A percentile compares a stretch with the other conserved stretches of the same genome.
These are phyloP conservation scores for Bombylius major DNA, from an alignment of 2,888 invertebrate species.

Conservation along the genomic window DNA sequence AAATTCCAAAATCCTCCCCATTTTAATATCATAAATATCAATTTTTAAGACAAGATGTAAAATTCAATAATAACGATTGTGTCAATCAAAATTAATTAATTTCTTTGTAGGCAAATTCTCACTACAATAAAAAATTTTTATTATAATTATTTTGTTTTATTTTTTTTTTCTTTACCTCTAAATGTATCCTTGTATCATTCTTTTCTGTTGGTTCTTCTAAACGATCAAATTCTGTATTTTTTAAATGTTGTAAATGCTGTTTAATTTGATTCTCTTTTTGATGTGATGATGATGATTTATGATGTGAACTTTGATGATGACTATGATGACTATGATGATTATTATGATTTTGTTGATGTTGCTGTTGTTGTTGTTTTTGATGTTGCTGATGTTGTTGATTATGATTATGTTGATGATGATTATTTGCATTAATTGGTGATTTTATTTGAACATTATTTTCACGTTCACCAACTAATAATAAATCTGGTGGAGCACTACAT, in stretches of 20 bases:
- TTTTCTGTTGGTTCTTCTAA: conserved; percentile 2
- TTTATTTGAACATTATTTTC: conserved; percentile 5
- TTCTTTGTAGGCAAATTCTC: too few relatives aligned
- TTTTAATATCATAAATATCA: too few relatives aligned
- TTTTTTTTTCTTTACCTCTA: conserved; percentile 24
- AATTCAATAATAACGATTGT: too few relatives aligned
- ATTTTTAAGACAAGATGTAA: too few relatives aligned
- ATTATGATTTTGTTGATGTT: not conserved
- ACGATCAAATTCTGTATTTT: conserved; percentile 6
- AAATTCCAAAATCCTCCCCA: too few relatives aligned
- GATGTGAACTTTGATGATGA: not conserved
- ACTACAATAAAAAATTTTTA: too few relatives aligned
- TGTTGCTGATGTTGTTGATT: conserved; percentile 15
- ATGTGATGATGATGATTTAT: not conserved
- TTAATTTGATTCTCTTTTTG: conserved; percentile 17
- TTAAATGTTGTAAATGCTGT: conserved; percentile 9
- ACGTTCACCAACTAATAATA: conserved; percentile 44
- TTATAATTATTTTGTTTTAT: too few relatives aligned
- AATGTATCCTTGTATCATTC: conserved; percentile 29
- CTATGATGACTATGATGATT: not conserved
- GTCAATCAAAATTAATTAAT: too few relatives aligned
- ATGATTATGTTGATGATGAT: conserved; percentile 16
- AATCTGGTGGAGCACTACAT: conserved; percentile 50
- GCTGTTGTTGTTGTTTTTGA: conserved; percentile 8
- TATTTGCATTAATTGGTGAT: conserved; percentile 26